Evolutionary conservation across 2,797 vertebrate species (phyloP), one percentile per base, ranked within the genome.

Genomic region (Sternotherus odoratus): DNA sequence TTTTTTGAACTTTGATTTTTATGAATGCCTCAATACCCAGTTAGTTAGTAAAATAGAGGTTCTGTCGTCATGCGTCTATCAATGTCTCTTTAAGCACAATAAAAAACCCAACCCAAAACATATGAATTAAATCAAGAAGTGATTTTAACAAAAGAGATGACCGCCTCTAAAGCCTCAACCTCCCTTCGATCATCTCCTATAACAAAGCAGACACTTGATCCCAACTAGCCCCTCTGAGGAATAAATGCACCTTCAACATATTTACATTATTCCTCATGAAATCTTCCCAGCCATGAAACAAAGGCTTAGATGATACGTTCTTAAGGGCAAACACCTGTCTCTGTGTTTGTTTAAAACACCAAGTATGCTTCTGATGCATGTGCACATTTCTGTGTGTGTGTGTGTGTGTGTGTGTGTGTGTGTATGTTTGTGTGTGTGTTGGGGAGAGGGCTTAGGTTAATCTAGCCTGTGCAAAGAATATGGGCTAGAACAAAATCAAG

Each of bases 211-310:
- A 43, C 69, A 72, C 36, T 11, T 85, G 49, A 54, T 50, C 63
- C 88, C 5, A 19, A 77, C 28, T 86, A 83, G 69, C 78, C 28
- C 12, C 77, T 79, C 36, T 72, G 69, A 82, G 66, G 63, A 53
- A 48, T 72, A 85, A 60, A 36, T 72, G 21, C 23, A 72, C 78
- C 78, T 75, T 53, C 49, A 77, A 66, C 48, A 43, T 86, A 78
- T 66, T 79, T 24, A 78, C 36, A 56, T 63, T 72, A 33, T 85
- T 56, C 79, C 43, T 86, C 49, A 77, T 48, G 69, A 86, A 90
- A 81, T 66, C 63, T 91, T 63, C 69, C 79, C 77, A 77, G 36
- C 69, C 54, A 66, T 90, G 74, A 90, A 90, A 85, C 78, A 85
- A 81, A 85, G 69, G 85, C 49, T 86, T 77, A 77, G 56, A 66